These are phyloP conservation scores for Cephus cinctus DNA, from an alignment of 1,140 invertebrate species.

Conservation along the genomic window DNA sequence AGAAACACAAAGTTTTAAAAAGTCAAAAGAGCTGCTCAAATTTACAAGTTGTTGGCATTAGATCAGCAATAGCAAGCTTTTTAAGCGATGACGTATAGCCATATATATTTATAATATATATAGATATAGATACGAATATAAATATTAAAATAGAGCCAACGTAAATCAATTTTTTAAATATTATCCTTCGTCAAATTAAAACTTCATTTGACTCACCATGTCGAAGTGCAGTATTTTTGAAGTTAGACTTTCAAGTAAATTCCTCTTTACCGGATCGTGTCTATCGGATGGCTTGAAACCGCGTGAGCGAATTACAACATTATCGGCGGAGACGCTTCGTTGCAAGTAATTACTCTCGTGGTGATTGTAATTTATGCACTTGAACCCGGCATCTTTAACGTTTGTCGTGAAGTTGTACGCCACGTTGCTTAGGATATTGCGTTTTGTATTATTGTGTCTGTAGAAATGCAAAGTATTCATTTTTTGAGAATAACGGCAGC, in stretches of 20 bases:
- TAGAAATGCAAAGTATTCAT: conserved; percentile 16
- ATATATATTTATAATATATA: too few relatives aligned
- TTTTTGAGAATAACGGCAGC: too few relatives aligned
- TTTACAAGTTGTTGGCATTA: too few relatives aligned
- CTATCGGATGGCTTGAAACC: conserved; percentile 84
- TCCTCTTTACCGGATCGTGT: conserved; percentile 74
- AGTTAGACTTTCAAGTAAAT: conserved; percentile 77
- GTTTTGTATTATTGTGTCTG: conserved; percentile 28
- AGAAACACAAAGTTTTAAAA: too few relatives aligned
- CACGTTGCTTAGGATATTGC: conserved; percentile 34
- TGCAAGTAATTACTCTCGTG: conserved; percentile 33
- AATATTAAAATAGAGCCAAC: too few relatives aligned
- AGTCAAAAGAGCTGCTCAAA: too few relatives aligned
- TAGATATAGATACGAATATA: too few relatives aligned
- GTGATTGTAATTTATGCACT: conserved; percentile 29
- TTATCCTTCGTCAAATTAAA: too few relatives aligned
- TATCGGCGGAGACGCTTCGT: conserved; percentile 47
- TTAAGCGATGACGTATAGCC: too few relatives aligned
- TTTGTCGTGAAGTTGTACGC: conserved; percentile 25
- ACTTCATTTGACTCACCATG: conserved; percentile 63
- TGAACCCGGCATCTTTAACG: conserved; percentile 36
- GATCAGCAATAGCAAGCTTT: too few relatives aligned
- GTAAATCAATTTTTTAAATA: too few relatives aligned
- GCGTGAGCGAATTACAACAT: conserved; percentile 60
- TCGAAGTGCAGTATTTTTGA: conserved; percentile 76